These are phyloP conservation scores for Scaptomyza graminum DNA, from an alignment of 1,140 invertebrate species.

Conservation along the genomic window DNA sequence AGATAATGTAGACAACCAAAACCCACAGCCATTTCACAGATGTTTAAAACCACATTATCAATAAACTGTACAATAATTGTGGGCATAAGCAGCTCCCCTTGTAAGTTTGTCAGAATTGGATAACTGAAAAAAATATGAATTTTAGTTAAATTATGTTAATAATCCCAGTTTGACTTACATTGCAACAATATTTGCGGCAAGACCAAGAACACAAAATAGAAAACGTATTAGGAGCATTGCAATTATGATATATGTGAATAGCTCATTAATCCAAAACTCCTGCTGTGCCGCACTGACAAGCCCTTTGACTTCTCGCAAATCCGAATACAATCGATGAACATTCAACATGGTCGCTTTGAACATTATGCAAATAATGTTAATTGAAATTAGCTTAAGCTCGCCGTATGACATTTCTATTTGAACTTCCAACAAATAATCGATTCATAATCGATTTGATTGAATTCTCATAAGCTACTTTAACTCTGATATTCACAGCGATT, in stretches of 20 bases:
- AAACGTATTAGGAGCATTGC: slow-evolving; percentile 57
- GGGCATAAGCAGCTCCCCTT: slow-evolving; percentile 65
- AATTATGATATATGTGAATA: slow-evolving; percentile 52
- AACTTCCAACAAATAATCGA: not conserved
- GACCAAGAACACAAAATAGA: slow-evolving; percentile 53
- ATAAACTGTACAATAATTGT: slow-evolving; percentile 64
- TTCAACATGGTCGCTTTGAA: slow-evolving; percentile 61
- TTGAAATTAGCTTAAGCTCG: slow-evolving; percentile 59
- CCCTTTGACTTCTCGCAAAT: slow-evolving; percentile 49
- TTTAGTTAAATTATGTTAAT: not conserved
- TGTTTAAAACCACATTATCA: slow-evolving; percentile 62
- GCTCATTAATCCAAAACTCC: slow-evolving; percentile 55
- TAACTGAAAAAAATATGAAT: slow-evolving; percentile 43
- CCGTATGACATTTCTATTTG: slow-evolving; percentile 32
- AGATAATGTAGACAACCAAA: slow-evolving; percentile 55
- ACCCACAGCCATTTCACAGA: slow-evolving; percentile 62
- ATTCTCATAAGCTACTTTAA: slow-evolving; percentile 20
- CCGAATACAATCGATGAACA: slow-evolving; percentile 49
- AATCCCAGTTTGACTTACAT: slow-evolving; percentile 51
- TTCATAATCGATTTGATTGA: slow-evolving; percentile 26
- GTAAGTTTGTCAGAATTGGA: slow-evolving; percentile 67
- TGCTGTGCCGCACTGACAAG: slow-evolving; percentile 35
- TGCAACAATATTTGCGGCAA: slow-evolving; percentile 68
- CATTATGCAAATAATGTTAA: slow-evolving; percentile 66
- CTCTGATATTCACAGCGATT: slow-evolving; percentile 84